phyloP scores from a whole-genome alignment of 2,797 vertebrate species.

The Cuniculus paca region DNA sequence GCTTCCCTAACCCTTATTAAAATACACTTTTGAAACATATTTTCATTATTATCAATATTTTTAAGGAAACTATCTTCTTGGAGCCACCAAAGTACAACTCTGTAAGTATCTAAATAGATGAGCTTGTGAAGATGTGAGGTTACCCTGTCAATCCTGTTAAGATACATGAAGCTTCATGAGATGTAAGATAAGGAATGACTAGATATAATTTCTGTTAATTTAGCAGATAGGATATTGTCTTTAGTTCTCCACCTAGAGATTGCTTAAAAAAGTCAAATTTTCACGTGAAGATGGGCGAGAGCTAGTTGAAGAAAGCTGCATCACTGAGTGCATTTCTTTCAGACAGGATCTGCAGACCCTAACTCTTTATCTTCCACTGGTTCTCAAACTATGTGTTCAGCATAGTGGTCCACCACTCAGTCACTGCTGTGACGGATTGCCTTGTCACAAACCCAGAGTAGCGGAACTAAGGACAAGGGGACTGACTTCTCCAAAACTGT shows the following conservation, averaged over 20 bases:
- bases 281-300: too few species aligned
- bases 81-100: not conserved
- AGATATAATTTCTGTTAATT: too few species aligned
- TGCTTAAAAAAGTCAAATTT: not conserved
- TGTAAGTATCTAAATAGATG: not conserved
- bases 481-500: not conserved
- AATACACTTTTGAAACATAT: not conserved
- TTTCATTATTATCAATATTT: not conserved
- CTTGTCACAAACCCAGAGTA: too few species aligned
- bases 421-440: not conserved
- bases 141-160: not conserved
- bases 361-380: not conserved
- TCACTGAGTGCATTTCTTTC: not conserved
- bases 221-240: not conserved
- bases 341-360: not conserved
- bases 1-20: not conserved
- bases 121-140: not conserved
- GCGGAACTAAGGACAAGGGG: too few species aligned
- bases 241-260: not conserved
- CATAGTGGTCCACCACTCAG: fast-evolving
- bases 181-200: not conserved
- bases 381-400: not conserved
- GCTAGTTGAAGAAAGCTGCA: not conserved
- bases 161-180: too few species aligned
- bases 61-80: not conserved